Evolutionary conservation across 2,888 invertebrate genomes (phyloP).

Genomic region (Acronicta aceris): DNA sequence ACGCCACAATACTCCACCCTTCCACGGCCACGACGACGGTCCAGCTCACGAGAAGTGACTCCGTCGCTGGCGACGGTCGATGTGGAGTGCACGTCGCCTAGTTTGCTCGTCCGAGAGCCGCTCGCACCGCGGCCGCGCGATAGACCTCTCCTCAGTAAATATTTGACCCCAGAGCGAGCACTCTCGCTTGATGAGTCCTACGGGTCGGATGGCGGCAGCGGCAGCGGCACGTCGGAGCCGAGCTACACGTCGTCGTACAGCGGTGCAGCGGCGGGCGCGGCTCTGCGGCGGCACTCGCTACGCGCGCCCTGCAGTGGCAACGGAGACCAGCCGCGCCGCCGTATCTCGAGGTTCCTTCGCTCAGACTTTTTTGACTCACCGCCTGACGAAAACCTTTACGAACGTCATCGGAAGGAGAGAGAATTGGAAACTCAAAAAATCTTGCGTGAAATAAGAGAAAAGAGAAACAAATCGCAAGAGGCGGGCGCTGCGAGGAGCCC

Average conservation of each 20-base stretch:
- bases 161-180: constrained; percentile 84
- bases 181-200: constrained; percentile 74
- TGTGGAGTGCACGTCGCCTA: constrained; percentile 46
- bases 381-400: constrained; percentile 91
- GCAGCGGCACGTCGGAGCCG: constrained; percentile 74
- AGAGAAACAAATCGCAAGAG: constrained; percentile 83
- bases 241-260: constrained; percentile 17
- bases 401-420: constrained; percentile 90
- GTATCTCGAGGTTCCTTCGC: constrained; percentile 91
- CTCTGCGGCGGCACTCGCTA: constrained; percentile 72
- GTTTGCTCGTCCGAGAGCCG: constrained; percentile 41
- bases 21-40: constrained; percentile 24
- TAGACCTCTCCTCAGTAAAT: constrained; percentile 89
- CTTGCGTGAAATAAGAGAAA: constrained; percentile 91
- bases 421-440: constrained; percentile 92
- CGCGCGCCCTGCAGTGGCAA: constrained; percentile 57
- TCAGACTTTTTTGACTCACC: constrained; percentile 94
- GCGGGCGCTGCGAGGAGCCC: constrained; percentile 68
- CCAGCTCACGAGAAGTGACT: constrained; percentile 30
- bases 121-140: constrained; percentile 72
- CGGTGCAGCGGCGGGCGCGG: constrained; percentile 70
- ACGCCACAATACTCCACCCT: constrained; percentile 55
- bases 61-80: constrained; percentile 42
- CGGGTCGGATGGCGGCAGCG: constrained; percentile 71
- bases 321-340: constrained; percentile 85